Evolutionary conservation across 2,113 vertebrate genomes (phyloP), one percentile per base, ranked within the genome.

Genomic region (Anas platyrhynchos): DNA sequence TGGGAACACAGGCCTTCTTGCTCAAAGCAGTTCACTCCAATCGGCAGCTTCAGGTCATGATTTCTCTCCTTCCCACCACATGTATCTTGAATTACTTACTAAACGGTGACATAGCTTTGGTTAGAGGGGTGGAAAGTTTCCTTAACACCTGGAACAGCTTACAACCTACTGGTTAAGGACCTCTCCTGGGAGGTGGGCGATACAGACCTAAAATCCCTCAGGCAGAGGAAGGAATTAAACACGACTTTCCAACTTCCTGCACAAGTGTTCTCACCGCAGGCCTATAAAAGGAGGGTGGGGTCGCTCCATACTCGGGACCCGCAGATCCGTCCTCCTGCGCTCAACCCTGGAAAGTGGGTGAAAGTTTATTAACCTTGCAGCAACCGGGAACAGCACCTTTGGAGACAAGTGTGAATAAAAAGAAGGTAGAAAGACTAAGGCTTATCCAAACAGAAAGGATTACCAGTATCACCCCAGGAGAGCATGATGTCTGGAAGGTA

Each of bases 111-210:
- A 95, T 65, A 93, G 74, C 83, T 89, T 87, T 91, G 93, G 91
- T 94, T 62, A 92, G 73, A 92, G 74, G 23, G 50, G 91, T 52
- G 80, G 92, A 89, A 94, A 96, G 77, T 93, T 97, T 96, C 91
- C 94, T 82, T 69, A 89, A 93, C 95, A 96, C 94, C 93, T 96
- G 96, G 92, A 97, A 94, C 89, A 94, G 94, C 86, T 96, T 95
- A 94, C 15, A 16, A 55, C 29, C 77, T 86, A 91, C 77, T 8
- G 14, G 74, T 69, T 94, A 94, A 94, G 58, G 61, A 79, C 15
- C 69, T 86, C 95, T 84, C 91, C 66, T 22, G 93, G 93, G 92
- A 96, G 43, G 86, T 86, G 84, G 77, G 94, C 16, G 13, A 95
- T 92, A 68, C 83, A 78, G 66, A 78, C 66, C 74, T 69, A 84